Conservation (phyloP, 1,140 invertebrate species). For the Penaeus indicus region DNA sequence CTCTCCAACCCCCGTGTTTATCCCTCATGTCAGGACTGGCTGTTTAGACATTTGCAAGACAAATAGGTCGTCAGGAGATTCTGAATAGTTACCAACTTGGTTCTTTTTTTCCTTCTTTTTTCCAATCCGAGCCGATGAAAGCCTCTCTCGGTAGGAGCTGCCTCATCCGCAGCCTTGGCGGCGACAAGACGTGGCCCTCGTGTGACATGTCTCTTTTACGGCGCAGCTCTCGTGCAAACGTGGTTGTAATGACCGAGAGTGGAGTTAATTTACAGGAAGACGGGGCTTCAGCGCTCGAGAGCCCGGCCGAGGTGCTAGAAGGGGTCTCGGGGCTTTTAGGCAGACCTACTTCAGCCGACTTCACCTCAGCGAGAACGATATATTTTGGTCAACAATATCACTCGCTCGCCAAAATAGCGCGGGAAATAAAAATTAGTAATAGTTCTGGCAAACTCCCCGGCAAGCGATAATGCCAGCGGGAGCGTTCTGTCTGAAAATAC, state of each 20-base stretch:
- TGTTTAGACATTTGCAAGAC: too few species aligned
- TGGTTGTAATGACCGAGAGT: constrained; percentile 53
- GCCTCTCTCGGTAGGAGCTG: not conserved
- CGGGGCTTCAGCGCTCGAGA: constrained; percentile 51
- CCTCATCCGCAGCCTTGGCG: not conserved
- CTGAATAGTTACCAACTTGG: too few species aligned
- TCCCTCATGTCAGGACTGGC: too few species aligned
- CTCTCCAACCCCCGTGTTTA: too few species aligned
- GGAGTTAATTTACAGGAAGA: constrained; percentile 59
- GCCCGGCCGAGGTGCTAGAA: constrained; percentile 49
- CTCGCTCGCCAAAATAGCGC: too few species aligned
- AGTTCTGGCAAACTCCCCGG: constrained; percentile 26
- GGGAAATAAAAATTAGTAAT: too few species aligned
- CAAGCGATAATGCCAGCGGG: constrained; percentile 32
- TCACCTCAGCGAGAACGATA: constrained; percentile 46
- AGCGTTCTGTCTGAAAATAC: constrained; percentile 46
- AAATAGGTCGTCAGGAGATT: too few species aligned
- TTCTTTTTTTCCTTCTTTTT: too few species aligned
- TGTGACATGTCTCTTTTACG: constrained; percentile 54
- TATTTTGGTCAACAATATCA: constrained; percentile 39
- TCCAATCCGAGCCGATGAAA: too few species aligned
- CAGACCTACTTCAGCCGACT: constrained; percentile 47
- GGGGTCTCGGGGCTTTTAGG: constrained; percentile 54
- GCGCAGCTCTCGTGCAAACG: constrained; percentile 30
- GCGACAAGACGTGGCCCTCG: constrained; percentile 15